Evolutionary conservation across 2,888 invertebrate genomes (phyloP).

Genomic region (Drosophila formosana): DNA sequence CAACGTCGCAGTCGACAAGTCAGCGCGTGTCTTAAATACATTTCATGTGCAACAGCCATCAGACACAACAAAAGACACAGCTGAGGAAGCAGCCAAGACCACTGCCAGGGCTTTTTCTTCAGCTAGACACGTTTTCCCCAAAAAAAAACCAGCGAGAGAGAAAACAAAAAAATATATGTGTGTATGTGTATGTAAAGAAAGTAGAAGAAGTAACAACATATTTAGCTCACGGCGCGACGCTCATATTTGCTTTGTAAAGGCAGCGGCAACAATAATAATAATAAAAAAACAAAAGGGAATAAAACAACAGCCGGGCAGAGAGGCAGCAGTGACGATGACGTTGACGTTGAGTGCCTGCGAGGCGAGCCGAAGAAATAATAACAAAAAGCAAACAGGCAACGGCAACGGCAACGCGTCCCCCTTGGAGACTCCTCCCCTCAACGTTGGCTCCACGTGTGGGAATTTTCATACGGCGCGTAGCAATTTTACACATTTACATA

Average conservation of each 20-base stretch:
- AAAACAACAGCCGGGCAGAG: constrained; percentile 12
- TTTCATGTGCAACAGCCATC: constrained; percentile 36
- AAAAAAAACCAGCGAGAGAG: not conserved
- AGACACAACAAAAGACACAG: constrained; percentile 35
- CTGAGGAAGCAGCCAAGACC: constrained; percentile 20
- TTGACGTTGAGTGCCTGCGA: constrained; percentile 67
- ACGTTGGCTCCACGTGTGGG: constrained; percentile 59
- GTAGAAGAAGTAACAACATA: constrained; percentile 70
- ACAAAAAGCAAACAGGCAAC: constrained; percentile 72
- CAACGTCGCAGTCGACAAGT: constrained; percentile 59
- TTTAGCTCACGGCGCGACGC: constrained; percentile 73
- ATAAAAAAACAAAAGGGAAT: constrained; percentile 38
- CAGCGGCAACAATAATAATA: constrained; percentile 73
- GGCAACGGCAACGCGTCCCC: not conserved
- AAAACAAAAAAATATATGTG: constrained; percentile 16
- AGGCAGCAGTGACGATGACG: constrained; percentile 47
- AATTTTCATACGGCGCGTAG: constrained; percentile 76
- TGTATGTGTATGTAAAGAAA: constrained; percentile 15
- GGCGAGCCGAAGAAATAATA: constrained; percentile 69
- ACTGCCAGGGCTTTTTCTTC: constrained; percentile 25
- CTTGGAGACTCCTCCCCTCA: constrained; percentile 1
- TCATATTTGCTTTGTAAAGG: constrained; percentile 74
- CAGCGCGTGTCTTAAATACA: constrained; percentile 64
- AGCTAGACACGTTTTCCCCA: constrained; percentile 46
- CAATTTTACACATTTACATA: constrained; percentile 81